Evolutionary conservation across 2,113 vertebrate genomes (phyloP).

Genomic region (Heptranchias perlo): DNA sequence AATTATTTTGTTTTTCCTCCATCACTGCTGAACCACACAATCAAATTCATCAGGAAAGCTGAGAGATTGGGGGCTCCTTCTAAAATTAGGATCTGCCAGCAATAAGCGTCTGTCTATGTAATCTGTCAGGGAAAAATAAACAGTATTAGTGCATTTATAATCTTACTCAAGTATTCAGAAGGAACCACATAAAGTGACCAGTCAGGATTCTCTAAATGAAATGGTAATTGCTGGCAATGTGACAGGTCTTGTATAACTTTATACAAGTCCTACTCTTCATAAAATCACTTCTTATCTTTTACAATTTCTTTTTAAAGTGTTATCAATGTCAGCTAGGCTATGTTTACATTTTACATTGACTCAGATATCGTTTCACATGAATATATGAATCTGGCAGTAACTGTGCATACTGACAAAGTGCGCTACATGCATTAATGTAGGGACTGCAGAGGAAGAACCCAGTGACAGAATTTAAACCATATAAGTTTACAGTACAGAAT

Average conservation of each 20-base stretch:
- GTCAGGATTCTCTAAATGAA: neutral
- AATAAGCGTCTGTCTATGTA: neutral
- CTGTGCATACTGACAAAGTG: neutral
- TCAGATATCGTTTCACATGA: neutral
- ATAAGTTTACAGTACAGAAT: too few species aligned
- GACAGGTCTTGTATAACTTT: too few species aligned
- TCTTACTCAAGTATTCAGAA: neutral
- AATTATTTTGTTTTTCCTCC: too few species aligned
- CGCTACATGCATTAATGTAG: neutral
- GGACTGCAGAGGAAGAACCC: too few species aligned
- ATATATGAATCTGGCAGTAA: neutral
- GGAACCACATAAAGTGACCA: neutral
- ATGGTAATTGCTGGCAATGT: neutral
- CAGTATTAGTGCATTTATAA: too few species aligned
- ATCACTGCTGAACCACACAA: too few species aligned
- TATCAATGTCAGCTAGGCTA: neutral
- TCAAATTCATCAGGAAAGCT: too few species aligned
- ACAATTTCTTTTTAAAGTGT: neutral
- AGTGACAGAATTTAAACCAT: too few species aligned
- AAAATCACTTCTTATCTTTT: neutral
- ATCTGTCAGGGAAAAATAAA: neutral
- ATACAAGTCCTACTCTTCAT: too few species aligned
- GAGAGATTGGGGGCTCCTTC: too few species aligned
- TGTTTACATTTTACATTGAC: neutral
- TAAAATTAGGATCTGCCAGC: too few species aligned